These are phyloP conservation scores for Ophioderma brevispina DNA, from an alignment of 35 echinoderm and acorn worm species.

Conservation along the genomic window DNA sequence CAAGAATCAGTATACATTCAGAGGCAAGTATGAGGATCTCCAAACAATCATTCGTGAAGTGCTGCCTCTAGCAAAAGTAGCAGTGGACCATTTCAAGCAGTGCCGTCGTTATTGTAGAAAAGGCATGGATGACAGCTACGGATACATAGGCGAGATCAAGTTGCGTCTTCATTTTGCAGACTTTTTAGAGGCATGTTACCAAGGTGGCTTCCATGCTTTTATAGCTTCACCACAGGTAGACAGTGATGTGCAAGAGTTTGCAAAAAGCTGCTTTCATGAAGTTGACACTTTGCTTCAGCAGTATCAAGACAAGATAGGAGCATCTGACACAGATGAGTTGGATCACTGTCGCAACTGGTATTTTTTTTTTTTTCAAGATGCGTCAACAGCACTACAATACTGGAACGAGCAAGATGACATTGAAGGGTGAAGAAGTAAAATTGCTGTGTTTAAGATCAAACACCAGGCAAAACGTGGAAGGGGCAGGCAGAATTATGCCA, in stretches of 20 bases:
- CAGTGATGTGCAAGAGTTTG: background rate
- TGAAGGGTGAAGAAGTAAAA: slow-evolving; percentile 8
- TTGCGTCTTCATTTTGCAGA: slow-evolving; percentile 10
- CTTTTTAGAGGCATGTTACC: background rate
- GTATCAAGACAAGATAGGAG: background rate
- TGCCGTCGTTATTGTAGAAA: background rate
- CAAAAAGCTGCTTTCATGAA: background rate
- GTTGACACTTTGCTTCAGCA: background rate
- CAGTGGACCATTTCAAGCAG: background rate
- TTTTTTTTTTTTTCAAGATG: background rate
- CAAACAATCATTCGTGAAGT: background rate
- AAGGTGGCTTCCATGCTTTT: slow-evolving; percentile 16
- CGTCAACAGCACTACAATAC: background rate
- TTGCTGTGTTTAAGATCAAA: slow-evolving; percentile 14
- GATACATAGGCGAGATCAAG: slow-evolving; percentile 20
- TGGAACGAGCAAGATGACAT: slow-evolving; percentile 16
- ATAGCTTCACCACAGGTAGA: background rate
- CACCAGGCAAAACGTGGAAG: background rate
- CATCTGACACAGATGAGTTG: background rate
- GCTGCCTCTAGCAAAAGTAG: background rate
- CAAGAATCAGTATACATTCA: background rate
- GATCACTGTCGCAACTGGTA: slow-evolving; percentile 16
- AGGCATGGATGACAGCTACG: slow-evolving; percentile 27
- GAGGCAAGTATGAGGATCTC: background rate
- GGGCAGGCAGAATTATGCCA: background rate